Percentiles rank a stretch among this genome's conserved stretches.
These are phyloP conservation scores for Yponomeuta malinellus DNA, from an alignment of 2,888 invertebrate species.

Conservation along the genomic window DNA sequence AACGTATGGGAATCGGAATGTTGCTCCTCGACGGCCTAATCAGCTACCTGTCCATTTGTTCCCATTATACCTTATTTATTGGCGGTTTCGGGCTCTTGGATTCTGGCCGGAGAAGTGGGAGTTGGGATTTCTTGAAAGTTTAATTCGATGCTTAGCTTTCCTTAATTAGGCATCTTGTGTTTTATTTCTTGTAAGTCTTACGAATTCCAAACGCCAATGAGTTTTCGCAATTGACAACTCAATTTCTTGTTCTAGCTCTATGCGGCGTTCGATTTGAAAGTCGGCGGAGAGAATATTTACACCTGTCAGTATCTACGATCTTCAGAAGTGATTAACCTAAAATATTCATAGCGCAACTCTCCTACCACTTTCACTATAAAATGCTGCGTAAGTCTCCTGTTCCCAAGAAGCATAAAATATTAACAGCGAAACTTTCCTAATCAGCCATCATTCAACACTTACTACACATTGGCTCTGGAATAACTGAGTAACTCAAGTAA, in stretches of 20 bases:
- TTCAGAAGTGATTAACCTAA: not conserved
- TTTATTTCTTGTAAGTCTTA: not conserved
- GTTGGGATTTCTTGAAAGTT: slow-evolving; percentile 9
- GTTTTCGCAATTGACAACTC: no score
- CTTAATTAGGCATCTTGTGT: not conserved
- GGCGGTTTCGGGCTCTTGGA: slow-evolving; percentile 26
- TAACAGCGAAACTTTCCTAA: slow-evolving; percentile 8
- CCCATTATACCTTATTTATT: slow-evolving; percentile 71
- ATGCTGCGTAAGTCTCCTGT: slow-evolving; percentile 1
- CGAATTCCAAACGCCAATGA: not conserved
- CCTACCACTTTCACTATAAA: not conserved
- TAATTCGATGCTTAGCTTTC: slow-evolving; percentile 6
- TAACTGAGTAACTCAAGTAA: not conserved
- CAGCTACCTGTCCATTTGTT: slow-evolving; percentile 72
- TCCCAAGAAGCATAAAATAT: slow-evolving; percentile 10
- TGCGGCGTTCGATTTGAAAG: no score
- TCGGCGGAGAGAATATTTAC: not conserved
- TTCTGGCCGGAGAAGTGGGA: not conserved
- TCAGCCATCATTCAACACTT: slow-evolving; percentile 8
- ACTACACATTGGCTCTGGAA: slow-evolving; percentile 4
- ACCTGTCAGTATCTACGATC: not conserved
- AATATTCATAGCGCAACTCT: not conserved
- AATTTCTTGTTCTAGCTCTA: no score
- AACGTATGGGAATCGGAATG: slow-evolving; percentile 69
- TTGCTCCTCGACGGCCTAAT: slow-evolving; percentile 56